Conservation (phyloP, 2,797 vertebrate species). For the Carcharodon carcharias region DNA sequence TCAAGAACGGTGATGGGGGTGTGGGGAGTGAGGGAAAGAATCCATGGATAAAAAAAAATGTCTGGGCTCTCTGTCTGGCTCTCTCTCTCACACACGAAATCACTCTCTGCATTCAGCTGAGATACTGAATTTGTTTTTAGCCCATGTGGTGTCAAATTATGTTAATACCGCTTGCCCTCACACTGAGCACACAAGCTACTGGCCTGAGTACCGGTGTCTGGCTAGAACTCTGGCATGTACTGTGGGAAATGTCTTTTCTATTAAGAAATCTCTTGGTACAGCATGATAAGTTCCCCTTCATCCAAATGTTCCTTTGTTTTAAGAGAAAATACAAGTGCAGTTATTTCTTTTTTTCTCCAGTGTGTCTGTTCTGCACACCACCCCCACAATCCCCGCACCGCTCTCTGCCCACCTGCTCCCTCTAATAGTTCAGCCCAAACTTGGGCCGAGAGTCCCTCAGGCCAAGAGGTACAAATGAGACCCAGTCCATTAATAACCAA, state of each 20-base stretch:
- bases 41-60: conserved; percentile 85
- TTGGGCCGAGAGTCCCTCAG: background rate
- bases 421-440: background rate
- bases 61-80: conserved; percentile 54
- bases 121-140: conserved; percentile 97
- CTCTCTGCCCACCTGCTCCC: background rate
- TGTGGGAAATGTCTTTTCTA: conserved; percentile 99
- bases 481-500: background rate
- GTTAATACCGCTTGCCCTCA: conserved; percentile 86
- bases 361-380: background rate
- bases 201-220: conserved; percentile 95
- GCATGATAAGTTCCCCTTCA: conserved; percentile 99
- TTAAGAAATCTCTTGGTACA: conserved; percentile 99
- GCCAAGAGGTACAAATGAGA: background rate
- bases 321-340: background rate
- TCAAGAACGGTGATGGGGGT: conserved; percentile 55
- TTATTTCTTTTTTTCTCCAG: background rate
- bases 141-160: conserved; percentile 99
- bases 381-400: background rate
- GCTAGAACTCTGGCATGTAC: conserved; percentile 89
- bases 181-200: conserved; percentile 97
- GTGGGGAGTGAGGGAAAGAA: conserved; percentile 54
- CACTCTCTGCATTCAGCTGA: conserved; percentile 80
- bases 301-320: conserved; percentile 86
- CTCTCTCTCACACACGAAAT: background rate